A percentile compares a stretch with the other conserved stretches of the same genome.
These are phyloP conservation scores for Limnephilus lunatus DNA, from an alignment of 2,888 invertebrate genomes.

Conservation along the genomic window DNA sequence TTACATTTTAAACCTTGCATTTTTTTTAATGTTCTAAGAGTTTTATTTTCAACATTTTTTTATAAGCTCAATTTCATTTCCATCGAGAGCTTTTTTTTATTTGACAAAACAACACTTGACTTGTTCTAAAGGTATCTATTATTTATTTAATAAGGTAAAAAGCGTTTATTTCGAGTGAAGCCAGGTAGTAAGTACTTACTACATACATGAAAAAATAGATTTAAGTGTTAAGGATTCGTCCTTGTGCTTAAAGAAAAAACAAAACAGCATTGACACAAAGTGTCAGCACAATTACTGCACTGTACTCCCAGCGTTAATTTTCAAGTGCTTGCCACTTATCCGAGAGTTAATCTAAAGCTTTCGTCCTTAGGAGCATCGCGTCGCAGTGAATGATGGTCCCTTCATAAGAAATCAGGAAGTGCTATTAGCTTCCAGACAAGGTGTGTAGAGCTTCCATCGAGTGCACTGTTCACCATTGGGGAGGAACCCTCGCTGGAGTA, in stretches of 20 bases:
- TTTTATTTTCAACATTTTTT: too few relatives aligned
- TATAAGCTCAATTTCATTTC: too few relatives aligned
- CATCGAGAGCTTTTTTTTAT: too few relatives aligned
- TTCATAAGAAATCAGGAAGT: slow-evolving; percentile 31
- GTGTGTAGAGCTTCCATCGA: slow-evolving; percentile 41
- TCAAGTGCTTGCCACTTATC: slow-evolving; percentile 28
- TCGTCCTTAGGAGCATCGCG: slow-evolving; percentile 25
- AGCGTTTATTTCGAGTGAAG: background rate
- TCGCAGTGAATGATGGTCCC: slow-evolving; percentile 39
- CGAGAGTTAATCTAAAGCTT: slow-evolving; percentile 23
- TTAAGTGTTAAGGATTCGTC: background rate
- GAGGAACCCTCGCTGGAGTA: slow-evolving; percentile 34
- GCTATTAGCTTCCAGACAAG: slow-evolving; percentile 44
- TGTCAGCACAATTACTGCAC: slow-evolving; percentile 34
- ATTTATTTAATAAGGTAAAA: background rate
- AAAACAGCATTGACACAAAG: background rate
- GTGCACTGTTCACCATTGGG: slow-evolving; percentile 34
- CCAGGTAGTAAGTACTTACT: background rate
- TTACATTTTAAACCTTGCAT: too few relatives aligned
- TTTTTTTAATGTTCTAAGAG: too few relatives aligned
- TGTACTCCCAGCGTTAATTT: slow-evolving; percentile 3
- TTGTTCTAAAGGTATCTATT: too few relatives aligned
- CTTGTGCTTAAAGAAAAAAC: background rate
- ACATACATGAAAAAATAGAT: background rate
- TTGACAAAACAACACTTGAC: too few relatives aligned